Base-by-base conservation (phyloP, 2,888 invertebrate genomes). In the Holacanthella duospinosa region DNA sequence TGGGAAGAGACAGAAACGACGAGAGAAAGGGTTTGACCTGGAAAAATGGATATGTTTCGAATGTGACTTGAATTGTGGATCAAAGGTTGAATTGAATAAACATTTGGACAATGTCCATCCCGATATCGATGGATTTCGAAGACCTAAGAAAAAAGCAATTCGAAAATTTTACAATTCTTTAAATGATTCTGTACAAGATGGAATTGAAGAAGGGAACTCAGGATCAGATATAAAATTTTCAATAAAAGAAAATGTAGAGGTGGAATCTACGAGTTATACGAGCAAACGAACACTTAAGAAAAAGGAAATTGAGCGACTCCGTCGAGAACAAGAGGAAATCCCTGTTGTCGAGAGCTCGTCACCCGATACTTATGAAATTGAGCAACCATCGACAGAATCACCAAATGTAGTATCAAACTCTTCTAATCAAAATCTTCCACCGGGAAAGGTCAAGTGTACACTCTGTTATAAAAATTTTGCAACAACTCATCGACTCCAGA, bases 381-480 rank as follows among this genome's bases (percentile, higher is more conserved):
- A 48, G 16, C 6, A 48, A 21, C 4, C 48, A 21, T 4, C 16
- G 21, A 4, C 12, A 9, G 48, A 48, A 21, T 9, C n/a, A 4
- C 19, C 19, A n/a, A 21, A 9, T n/a, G 12, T 21, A 48, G 19
- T n/a, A 4, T 4, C 12, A 21, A 21, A 9, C 4, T n/a, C 12
- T n/a, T 16, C 16, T 48, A 4, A 9, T 21, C 6, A 48, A 16
- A 48, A 16, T 21, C 48, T 48, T 21, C 21, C 21, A 16, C 21
- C 48, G 16, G 74, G 76, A 43, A 80, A 80, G 64, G 78, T 80
- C 2, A 85, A 85, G 74, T 87, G 86, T 76, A 79, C 80, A 1
- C 77, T 82, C 71, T 87, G 86, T 74, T 83, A 83, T 74, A 86
- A 85, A 75, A 78, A 82, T 29, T 86, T 86, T 76, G 80, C 82